phyloP scores from a whole-genome alignment of 2,113 vertebrate species.

The Burhinus oedicnemus region DNA sequence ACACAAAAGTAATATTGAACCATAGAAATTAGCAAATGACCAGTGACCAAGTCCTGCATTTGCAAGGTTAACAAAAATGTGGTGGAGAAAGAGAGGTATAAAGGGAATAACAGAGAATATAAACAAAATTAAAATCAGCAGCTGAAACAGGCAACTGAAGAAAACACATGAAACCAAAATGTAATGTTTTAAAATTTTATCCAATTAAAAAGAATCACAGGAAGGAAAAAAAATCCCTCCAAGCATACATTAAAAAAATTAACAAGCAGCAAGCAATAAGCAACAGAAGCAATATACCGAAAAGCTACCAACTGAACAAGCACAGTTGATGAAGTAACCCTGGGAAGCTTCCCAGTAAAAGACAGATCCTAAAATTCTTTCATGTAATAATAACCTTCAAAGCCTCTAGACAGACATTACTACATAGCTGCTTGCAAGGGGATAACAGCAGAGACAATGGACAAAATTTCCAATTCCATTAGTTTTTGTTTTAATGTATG shows the following conservation, averaged over 20 bases:
- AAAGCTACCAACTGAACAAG: not conserved
- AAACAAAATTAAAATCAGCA: not conserved
- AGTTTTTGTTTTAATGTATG: not conserved
- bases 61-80: not conserved
- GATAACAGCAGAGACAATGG: not conserved
- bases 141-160: not conserved
- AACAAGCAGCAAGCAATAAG: not conserved
- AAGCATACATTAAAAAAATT: not conserved
- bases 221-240: not conserved
- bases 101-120: not conserved
- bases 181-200: not conserved
- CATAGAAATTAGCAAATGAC: not conserved
- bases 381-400: not conserved
- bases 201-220: not conserved
- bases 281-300: not conserved
- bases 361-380: not conserved
- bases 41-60: not conserved
- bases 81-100: not conserved
- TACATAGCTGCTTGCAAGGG: not conserved
- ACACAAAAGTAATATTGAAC: fast-evolving
- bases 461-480: not conserved
- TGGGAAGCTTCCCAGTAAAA: not conserved
- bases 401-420: not conserved
- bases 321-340: not conserved
- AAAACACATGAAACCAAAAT: not conserved